These are phyloP conservation scores for Microhierax caerulescens DNA, from an alignment of 2,797 vertebrate genomes.

Conservation along the genomic window DNA sequence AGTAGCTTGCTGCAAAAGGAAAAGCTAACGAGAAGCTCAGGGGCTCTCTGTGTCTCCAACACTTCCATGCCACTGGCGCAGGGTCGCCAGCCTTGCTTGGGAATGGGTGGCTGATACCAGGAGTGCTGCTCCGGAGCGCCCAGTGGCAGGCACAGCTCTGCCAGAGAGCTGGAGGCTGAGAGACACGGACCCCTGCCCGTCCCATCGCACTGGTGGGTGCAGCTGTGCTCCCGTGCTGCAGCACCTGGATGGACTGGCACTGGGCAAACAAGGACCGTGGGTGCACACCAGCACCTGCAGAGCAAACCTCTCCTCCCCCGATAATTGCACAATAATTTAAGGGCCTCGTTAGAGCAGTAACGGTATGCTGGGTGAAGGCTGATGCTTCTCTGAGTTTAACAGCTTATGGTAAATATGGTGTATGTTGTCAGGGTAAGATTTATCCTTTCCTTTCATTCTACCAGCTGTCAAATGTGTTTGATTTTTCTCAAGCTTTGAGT, in stretches of 20 bases:
- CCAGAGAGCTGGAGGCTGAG: accelerated
- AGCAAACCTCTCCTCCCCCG: not conserved
- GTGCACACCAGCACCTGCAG: not conserved
- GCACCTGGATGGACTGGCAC: accelerated
- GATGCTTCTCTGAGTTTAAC: not conserved
- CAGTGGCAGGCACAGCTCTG: not conserved
- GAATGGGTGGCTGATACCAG: accelerated
- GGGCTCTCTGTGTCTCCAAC: accelerated
- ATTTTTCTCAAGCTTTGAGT: slow-evolving; percentile 42
- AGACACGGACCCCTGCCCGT: accelerated
- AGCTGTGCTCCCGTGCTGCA: accelerated
- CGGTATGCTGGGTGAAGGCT: not conserved
- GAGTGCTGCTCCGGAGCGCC: accelerated
- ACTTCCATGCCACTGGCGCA: accelerated
- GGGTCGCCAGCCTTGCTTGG: accelerated
- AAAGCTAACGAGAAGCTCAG: not conserved
- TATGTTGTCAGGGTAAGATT: slow-evolving; percentile 1
- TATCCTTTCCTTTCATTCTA: slow-evolving; percentile 32
- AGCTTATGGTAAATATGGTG: slow-evolving; percentile 5
- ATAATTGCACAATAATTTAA: not conserved
- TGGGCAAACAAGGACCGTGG: accelerated
- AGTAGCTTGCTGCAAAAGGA: not conserved
- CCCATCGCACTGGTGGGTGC: accelerated
- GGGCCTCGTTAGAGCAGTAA: not conserved
- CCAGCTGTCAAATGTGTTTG: slow-evolving; percentile 42